Percentiles rank a stretch among this genome's conserved stretches.
phyloP scores from a whole-genome alignment of 2,113 vertebrate genomes.

The Cichladusa arquata region DNA sequence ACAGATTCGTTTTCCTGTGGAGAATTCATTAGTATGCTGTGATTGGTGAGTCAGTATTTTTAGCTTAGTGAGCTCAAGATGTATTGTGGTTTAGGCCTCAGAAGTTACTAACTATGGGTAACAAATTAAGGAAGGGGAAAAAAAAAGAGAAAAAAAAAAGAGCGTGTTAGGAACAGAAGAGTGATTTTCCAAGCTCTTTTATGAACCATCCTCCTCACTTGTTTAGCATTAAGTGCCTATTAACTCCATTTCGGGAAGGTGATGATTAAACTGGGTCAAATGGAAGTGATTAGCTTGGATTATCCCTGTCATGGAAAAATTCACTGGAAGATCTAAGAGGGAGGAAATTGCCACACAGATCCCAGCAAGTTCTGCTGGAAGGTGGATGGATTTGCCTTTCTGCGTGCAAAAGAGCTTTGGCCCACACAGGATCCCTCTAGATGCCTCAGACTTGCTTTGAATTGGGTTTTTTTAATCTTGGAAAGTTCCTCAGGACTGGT shows the following conservation, averaged over 20 bases:
- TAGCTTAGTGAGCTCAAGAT: neutral
- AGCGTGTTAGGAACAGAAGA: neutral
- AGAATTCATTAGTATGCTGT: slow-evolving; percentile 22
- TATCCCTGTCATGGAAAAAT: slow-evolving; percentile 45
- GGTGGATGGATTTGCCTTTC: neutral
- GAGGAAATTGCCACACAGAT: neutral
- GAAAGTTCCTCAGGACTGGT: neutral
- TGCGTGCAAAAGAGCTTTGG: neutral
- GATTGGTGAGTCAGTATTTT: slow-evolving; percentile 6
- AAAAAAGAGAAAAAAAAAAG: neutral
- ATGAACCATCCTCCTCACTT: neutral
- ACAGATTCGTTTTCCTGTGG: slow-evolving; percentile 9
- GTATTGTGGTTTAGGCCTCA: neutral
- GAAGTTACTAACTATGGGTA: neutral
- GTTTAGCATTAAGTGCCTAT: neutral
- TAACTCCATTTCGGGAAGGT: slow-evolving; percentile 33
- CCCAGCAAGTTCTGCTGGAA: neutral
- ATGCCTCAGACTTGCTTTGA: neutral
- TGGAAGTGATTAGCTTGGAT: slow-evolving; percentile 54
- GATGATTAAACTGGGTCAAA: slow-evolving; percentile 54
- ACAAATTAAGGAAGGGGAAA: neutral
- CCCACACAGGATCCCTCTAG: neutral
- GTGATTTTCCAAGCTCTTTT: neutral
- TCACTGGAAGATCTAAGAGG: slow-evolving; percentile 1
- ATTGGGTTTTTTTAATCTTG: neutral